Percentiles rank a stretch among this genome's conserved stretches.
Conservation (phyloP, 2,888 invertebrate species). For the Eucriotettix oculatus region DNA sequence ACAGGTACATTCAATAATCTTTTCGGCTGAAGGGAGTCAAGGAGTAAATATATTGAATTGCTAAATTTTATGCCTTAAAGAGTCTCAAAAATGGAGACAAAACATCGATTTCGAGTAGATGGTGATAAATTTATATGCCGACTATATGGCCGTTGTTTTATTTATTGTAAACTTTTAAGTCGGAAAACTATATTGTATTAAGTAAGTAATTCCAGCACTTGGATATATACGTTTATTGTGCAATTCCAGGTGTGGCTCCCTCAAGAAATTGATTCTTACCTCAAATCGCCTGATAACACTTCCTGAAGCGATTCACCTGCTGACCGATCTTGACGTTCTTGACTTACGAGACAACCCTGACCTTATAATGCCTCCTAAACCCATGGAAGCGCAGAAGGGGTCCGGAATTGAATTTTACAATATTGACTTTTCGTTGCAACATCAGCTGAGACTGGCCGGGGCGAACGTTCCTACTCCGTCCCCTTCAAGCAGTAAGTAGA, state of each 20-base stretch:
- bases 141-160: too few species aligned
- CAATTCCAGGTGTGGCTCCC: slow-evolving; percentile 63
- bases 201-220: not conserved
- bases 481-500: slow-evolving; percentile 44
- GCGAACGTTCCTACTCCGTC: slow-evolving; percentile 63
- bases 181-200: not conserved
- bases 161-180: too few species aligned
- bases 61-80: not conserved
- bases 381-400: slow-evolving; percentile 59
- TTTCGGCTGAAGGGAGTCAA: too few species aligned
- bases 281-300: slow-evolving; percentile 88
- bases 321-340: slow-evolving; percentile 74
- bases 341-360: slow-evolving; percentile 90
- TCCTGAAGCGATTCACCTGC: slow-evolving; percentile 91
- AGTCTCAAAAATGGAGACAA: not conserved
- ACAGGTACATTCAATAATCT: too few species aligned
- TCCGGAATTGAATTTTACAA: slow-evolving; percentile 88
- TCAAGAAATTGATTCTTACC: slow-evolving; percentile 84
- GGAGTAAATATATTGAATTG: too few species aligned
- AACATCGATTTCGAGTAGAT: not conserved
- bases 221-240: not conserved
- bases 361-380: slow-evolving; percentile 94
- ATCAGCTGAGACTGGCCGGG: slow-evolving; percentile 82
- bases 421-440: slow-evolving; percentile 94
- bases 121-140: too few species aligned